Evolutionary conservation across 2,113 vertebrate genomes (phyloP), one percentile per base, ranked within the genome.

Genomic region (Jacana jacana): DNA sequence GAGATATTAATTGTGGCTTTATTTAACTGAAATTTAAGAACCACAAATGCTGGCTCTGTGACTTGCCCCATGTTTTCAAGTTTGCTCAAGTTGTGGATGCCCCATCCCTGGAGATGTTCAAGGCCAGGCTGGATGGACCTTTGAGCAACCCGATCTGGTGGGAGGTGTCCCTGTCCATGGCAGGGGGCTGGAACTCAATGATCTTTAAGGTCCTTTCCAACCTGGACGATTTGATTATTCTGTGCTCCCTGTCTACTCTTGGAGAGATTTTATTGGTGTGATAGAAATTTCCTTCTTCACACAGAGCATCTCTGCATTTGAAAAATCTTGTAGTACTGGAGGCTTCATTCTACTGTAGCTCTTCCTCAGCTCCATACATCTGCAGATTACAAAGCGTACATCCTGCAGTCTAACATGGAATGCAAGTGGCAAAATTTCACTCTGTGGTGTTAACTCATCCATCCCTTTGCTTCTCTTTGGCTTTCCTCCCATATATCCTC

Each of bases 21-120:
- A 91, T 93, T 81, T 91, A 90, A 65, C 60, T 86, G 71, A 90
- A 79, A 89, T 82, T 90, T 58, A 90, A 95, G 81, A 75, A 65
- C 70, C 9, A 11, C 70, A 80, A 81, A 58, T 86, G 55, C 31
- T 70, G 79, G 23, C 37, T 77, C 39, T 86, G 54, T 77, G 88
- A 61, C 46, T 90, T 90, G 54, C 60, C 69, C 92, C 3, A 1
- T 69, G 76, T 92, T 86, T 92, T 86, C 54, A 80, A 55, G 81
- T 69, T 84, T 87, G 23, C 6, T 72, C 9, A 54, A 54, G 52
- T 18, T 54, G 52, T 17, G 28, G 4, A 54, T 17, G 52, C 52
- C 52, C 51, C 52, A 17, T 54, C 52, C 16, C 52, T 30, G 52
- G 28, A 54, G 28, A 17, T 30, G 27, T 54, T 54, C 52, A 54